Conservation (phyloP, 2,888 invertebrate species). For the Euproctis similis region DNA sequence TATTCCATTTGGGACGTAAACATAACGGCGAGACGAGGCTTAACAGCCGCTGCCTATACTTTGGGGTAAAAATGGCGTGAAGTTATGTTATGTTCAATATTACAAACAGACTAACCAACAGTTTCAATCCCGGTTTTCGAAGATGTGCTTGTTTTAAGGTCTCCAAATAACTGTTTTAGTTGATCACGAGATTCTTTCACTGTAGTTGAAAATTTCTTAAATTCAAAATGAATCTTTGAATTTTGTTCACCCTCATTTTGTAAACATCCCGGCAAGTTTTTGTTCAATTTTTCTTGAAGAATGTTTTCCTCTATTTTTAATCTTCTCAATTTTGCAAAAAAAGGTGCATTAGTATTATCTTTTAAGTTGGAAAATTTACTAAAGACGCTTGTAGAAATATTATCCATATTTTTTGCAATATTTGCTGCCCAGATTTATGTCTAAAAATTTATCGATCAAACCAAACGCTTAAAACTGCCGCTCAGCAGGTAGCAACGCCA, state of each 20-base stretch:
- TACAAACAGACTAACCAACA: slow-evolving; percentile 32
- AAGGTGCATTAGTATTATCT: slow-evolving; percentile 12
- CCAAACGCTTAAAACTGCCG: no score
- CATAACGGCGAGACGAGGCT: no score
- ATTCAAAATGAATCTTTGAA: slow-evolving; percentile 15
- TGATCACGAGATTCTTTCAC: slow-evolving; percentile 31
- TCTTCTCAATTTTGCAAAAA: slow-evolving; percentile 42
- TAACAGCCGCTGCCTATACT: no score
- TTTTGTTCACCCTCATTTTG: slow-evolving; percentile 2
- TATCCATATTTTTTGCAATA: no score
- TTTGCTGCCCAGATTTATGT: no score
- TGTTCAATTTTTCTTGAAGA: slow-evolving; percentile 26
- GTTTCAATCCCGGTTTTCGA: slow-evolving; percentile 32
- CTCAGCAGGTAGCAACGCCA: no score
- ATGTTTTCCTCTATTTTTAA: slow-evolving; percentile 59
- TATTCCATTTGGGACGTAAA: no score
- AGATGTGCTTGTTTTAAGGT: slow-evolving; percentile 38
- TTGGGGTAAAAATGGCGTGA: no score
- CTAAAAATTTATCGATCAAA: no score
- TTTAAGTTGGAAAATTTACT: no score
- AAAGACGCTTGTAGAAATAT: no score
- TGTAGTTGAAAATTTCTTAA: slow-evolving; percentile 26
- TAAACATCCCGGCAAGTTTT: slow-evolving; percentile 4
- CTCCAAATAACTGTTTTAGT: slow-evolving; percentile 43
- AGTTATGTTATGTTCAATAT: no score